phyloP scores from a whole-genome alignment of 1,140 invertebrate species.

The Drosophila virilis region DNA sequence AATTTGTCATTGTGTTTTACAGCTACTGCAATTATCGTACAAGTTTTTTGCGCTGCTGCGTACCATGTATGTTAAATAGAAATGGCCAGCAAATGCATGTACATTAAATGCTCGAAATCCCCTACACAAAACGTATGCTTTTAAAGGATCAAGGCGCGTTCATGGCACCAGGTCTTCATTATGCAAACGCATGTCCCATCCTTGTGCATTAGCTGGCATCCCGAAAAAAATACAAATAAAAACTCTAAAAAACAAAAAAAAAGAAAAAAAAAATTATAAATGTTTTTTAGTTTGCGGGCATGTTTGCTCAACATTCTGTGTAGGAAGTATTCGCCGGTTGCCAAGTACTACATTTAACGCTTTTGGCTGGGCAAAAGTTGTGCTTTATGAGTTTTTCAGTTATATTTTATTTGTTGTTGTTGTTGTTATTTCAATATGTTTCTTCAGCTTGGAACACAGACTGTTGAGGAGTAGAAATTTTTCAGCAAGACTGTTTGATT shows the following conservation, averaged over 20 bases:
- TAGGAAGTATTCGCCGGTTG: constrained; percentile 34
- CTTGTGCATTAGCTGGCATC: constrained; percentile 39
- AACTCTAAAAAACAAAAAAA: constrained; percentile 11
- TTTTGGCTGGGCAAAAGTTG: constrained; percentile 52
- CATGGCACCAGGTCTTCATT: constrained; percentile 46
- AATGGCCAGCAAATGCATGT: constrained; percentile 1
- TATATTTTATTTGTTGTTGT: constrained; percentile 8
- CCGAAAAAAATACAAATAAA: background rate
- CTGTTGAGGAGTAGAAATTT: constrained; percentile 37
- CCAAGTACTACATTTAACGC: constrained; percentile 55
- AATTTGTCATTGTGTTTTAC: constrained; percentile 5
- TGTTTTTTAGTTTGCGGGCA: constrained; percentile 31
- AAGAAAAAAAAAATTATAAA: constrained; percentile 10
- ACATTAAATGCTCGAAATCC: constrained; percentile 22
- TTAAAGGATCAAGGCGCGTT: constrained; percentile 57
- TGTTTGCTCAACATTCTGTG: constrained; percentile 25
- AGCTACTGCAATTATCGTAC: constrained; percentile 72
- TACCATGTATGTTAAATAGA: constrained; percentile 70
- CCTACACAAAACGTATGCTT: constrained; percentile 49
- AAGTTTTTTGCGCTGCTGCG: constrained; percentile 72
- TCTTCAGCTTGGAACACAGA: constrained; percentile 5
- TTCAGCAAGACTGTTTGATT: constrained; percentile 32
- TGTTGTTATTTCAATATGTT: constrained; percentile 9
- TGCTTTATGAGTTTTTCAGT: constrained; percentile 60
- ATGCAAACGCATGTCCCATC: constrained; percentile 62